Evolutionary conservation across 1,140 invertebrate genomes (phyloP), one percentile per base, ranked within the genome.

Genomic region (Triops longicaudatus): DNA sequence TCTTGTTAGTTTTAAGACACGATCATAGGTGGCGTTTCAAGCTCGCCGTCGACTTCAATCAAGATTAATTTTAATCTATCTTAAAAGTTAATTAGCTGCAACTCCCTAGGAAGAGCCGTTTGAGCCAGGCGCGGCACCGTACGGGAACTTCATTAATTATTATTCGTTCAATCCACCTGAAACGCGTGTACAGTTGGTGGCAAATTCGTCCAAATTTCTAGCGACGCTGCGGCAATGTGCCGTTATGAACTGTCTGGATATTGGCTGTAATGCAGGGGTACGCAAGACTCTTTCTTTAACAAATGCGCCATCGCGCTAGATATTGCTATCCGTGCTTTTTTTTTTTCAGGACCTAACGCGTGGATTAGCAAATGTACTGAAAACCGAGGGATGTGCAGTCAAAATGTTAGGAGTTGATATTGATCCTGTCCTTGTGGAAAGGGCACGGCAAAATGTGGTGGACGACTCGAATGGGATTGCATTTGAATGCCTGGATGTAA

Each of bases 121-220:
- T 72, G 88, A 93, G 83, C 91, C 92, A 43, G 92, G 92, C 5
- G 90, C 92, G 63, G 90, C 90, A 7, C 87, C 88, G 81, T 88
- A 86, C 85, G 92, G 92, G 78, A 94, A 94, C 84, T 94, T 94
- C 81, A 93, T 92, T 78, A 93, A 93, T 85, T 94, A 94, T 82
- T 94, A 94, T 83, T 84, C 90, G 81, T 94, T 94, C 83, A 91
- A 93, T 85, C 87, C 90, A 73, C 85, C 89, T 28, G 83, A 87
- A 76, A 87, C 90, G 78, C 87, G 92, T 80, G 85, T 90, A 28
- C 85, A 86, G 73, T 85, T 89, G 79, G 84, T 94, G 80, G 87
- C 90, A 22, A 41, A 77, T 26, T 41, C 74, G 27, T n/a, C 76
- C 37, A 27, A 26, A 14, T 71, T 78, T 79, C 9, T 73, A 76